Conservation (phyloP, 1,140 invertebrate genomes). For the Bradysia coprophila region DNA sequence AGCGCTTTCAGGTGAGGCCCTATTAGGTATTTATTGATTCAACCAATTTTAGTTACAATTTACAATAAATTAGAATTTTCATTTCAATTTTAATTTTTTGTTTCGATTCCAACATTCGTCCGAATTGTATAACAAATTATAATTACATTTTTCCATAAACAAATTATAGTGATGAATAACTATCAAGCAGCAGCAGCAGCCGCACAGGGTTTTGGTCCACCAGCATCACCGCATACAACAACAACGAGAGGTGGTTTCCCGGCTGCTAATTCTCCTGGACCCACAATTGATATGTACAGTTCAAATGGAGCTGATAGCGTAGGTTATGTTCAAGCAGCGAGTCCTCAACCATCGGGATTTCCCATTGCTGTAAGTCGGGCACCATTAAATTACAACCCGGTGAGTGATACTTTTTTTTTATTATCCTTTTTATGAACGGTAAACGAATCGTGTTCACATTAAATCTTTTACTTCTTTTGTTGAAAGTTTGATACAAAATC, state of each 20-base stretch:
- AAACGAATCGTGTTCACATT: not conserved
- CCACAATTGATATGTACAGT: conserved; percentile 76
- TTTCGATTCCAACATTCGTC: not conserved
- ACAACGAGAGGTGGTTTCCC: conserved; percentile 61
- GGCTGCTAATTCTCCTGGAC: conserved; percentile 69
- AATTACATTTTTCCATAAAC: conserved; percentile 7
- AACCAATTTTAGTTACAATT: not conserved
- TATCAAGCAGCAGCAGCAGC: conserved; percentile 68
- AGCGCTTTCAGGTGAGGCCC: conserved; percentile 72
- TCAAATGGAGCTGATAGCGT: conserved; percentile 64
- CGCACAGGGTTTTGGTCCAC: conserved; percentile 46
- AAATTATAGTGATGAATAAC: conserved; percentile 90
- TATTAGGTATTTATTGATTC: not conserved
- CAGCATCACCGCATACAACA: conserved; percentile 38
- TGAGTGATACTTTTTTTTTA: conserved; percentile 32
- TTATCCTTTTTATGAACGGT: too few species aligned
- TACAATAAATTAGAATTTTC: not conserved
- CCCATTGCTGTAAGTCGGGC: conserved; percentile 78
- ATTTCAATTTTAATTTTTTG: not conserved
- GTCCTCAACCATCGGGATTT: conserved; percentile 78
- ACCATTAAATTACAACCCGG: conserved; percentile 75
- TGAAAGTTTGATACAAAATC: too few species aligned
- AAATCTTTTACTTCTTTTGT: conserved; percentile 2
- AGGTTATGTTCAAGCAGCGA: conserved; percentile 81
- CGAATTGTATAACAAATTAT: not conserved